Percentiles rank a stretch among this genome's conserved stretches.
Evolutionary conservation across 2,113 vertebrate species (phyloP).

Genomic region (Progne subis): DNA sequence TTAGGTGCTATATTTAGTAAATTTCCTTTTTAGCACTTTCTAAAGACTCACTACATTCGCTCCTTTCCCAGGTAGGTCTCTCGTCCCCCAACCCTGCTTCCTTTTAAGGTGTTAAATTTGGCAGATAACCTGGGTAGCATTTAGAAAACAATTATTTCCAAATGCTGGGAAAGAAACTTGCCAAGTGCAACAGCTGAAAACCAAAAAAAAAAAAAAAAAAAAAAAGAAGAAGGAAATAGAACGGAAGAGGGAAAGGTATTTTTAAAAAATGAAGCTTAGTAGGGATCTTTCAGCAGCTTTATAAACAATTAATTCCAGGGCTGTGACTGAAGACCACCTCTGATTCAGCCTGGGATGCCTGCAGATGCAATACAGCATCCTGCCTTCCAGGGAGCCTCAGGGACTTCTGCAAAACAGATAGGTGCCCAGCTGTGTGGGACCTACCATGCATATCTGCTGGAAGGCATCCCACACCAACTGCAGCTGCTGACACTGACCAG

Average conservation of each 20-base stretch:
- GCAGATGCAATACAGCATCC: background rate
- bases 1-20: constrained; percentile 16
- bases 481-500: background rate
- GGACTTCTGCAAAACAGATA: background rate
- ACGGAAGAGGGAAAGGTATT: background rate
- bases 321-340: background rate
- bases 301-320: constrained; percentile 10
- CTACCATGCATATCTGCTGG: background rate
- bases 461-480: background rate
- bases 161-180: constrained; percentile 42
- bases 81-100: rapidly evolving
- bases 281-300: constrained; percentile 34
- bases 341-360: background rate
- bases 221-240: constrained; percentile 11
- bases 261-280: background rate
- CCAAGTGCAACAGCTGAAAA: constrained; percentile 42
- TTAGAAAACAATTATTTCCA: constrained; percentile 67
- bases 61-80: constrained; percentile 39
- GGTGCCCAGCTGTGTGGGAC: background rate
- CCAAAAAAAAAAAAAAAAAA: background rate
- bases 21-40: background rate
- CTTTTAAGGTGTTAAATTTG: constrained; percentile 54
- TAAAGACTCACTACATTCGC: background rate
- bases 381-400: background rate
- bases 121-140: constrained; percentile 30